Percentiles rank a stretch among this genome's conserved stretches.
These are phyloP conservation scores for Corythaeola cristata DNA, from an alignment of 2,113 vertebrate species.

Conservation along the genomic window DNA sequence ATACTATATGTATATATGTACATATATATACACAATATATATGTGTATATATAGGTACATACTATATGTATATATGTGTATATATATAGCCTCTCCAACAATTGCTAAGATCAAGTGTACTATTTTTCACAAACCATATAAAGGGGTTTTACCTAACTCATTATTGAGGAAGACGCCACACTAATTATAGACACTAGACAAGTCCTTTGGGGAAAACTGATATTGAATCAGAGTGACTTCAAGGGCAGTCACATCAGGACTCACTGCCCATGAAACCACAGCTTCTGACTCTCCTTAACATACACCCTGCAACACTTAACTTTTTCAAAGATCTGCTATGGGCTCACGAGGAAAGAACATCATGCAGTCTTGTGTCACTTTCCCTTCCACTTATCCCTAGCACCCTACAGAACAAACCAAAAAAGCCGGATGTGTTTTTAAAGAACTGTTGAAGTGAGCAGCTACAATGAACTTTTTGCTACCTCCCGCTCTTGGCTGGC, in stretches of 20 bases:
- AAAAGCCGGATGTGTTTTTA: not conserved
- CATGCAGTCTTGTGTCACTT: not conserved
- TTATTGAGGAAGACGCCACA: not conserved
- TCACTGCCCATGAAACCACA: not conserved
- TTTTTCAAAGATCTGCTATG: not conserved
- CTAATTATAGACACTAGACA: not conserved
- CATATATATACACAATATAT: not conserved
- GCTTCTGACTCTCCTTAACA: not conserved
- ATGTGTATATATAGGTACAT: rapidly evolving
- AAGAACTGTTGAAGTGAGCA: not conserved
- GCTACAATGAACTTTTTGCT: not conserved
- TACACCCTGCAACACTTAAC: not conserved
- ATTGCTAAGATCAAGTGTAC: not conserved
- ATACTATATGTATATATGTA: not conserved
- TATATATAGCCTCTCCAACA: not conserved
- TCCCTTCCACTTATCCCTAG: not conserved
- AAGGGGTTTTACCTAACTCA: not conserved
- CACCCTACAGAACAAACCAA: not conserved
- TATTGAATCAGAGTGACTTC: not conserved
- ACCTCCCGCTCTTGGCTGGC: constrained; percentile 31
- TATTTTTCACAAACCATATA: not conserved
- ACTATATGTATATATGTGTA: rapidly evolving
- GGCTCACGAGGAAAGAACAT: not conserved
- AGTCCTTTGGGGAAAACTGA: not conserved
- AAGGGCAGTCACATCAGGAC: not conserved